Evolutionary conservation across 2,113 vertebrate genomes (phyloP).

Genomic region (Numida meleagris): DNA sequence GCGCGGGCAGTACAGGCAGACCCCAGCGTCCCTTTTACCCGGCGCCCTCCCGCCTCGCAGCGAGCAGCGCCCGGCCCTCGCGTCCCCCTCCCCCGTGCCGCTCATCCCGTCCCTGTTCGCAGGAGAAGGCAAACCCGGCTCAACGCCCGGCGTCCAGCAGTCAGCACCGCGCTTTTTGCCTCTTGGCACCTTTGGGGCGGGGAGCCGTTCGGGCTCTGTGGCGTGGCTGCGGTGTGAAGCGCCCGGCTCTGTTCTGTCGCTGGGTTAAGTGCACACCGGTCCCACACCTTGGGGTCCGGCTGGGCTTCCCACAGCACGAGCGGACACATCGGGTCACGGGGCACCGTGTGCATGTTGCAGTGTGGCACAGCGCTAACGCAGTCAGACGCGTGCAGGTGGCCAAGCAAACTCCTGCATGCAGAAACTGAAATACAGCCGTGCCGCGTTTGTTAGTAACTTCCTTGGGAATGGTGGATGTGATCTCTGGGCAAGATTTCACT

Average conservation of each 20-base stretch:
- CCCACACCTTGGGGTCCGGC: no score
- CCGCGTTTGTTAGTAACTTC: background rate
- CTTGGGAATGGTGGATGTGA: background rate
- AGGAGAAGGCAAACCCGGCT: background rate
- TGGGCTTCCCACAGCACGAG: no score
- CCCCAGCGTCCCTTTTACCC: background rate
- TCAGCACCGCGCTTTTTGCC: background rate
- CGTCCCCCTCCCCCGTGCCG: no score
- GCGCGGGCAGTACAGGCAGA: no score
- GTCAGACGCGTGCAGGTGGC: background rate
- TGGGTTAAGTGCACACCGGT: no score
- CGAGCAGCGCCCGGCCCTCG: no score
- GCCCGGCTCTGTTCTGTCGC: background rate
- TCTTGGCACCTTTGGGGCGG: no score
- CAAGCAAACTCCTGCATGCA: background rate
- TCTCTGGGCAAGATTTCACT: conserved; percentile 21
- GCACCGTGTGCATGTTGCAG: background rate
- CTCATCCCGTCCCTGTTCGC: no score
- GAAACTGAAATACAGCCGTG: background rate
- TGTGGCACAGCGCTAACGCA: conserved; percentile 14
- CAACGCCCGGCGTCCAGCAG: no score
- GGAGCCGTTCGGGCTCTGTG: background rate
- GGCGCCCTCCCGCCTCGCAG: no score
- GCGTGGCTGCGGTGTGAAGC: no score
- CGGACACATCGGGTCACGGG: no score